Evolutionary conservation across 2,113 vertebrate species (phyloP).

Genomic region (Nansenia antarctica): DNA sequence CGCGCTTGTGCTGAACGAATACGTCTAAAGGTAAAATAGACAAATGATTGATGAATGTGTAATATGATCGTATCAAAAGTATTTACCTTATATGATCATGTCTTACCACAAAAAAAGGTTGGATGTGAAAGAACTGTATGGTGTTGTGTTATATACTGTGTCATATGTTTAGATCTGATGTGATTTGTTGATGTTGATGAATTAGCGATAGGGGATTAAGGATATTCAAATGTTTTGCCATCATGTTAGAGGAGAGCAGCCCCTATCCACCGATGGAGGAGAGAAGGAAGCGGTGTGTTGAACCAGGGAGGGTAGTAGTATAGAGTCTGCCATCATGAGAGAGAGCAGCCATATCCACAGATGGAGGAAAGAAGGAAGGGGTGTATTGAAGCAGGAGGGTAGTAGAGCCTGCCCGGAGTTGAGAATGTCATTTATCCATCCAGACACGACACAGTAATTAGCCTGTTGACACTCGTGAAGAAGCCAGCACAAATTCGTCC

Average conservation of each 20-base stretch:
- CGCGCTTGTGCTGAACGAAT: too few species aligned
- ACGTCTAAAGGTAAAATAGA: too few species aligned
- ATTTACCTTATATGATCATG: too few species aligned
- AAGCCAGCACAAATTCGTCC: constrained; percentile 99
- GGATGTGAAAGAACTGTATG: constrained; percentile 57
- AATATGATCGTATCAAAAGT: too few species aligned
- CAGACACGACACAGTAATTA: constrained; percentile 99
- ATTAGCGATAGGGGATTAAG: constrained; percentile 77
- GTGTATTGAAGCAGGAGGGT: constrained; percentile 72
- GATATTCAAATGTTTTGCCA: constrained; percentile 77
- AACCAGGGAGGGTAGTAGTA: constrained; percentile 74
- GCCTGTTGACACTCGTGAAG: constrained; percentile 99
- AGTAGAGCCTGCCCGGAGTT: constrained; percentile 87
- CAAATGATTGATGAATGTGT: too few species aligned
- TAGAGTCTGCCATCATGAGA: constrained; percentile 83
- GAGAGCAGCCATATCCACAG: constrained; percentile 79
- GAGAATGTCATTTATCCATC: constrained; percentile 98
- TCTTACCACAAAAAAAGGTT: background rate
- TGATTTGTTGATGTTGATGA: constrained; percentile 67
- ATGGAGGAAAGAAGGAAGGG: constrained; percentile 20
- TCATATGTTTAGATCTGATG: constrained; percentile 26
- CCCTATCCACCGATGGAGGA: constrained; percentile 77
- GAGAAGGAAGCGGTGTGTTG: constrained; percentile 51
- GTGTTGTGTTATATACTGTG: constrained; percentile 82
- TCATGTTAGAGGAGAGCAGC: constrained; percentile 80